A percentile compares a stretch with the other conserved stretches of the same genome.
Conservation (phyloP, 2,113 vertebrate species). For the Lucifuga dentata region DNA sequence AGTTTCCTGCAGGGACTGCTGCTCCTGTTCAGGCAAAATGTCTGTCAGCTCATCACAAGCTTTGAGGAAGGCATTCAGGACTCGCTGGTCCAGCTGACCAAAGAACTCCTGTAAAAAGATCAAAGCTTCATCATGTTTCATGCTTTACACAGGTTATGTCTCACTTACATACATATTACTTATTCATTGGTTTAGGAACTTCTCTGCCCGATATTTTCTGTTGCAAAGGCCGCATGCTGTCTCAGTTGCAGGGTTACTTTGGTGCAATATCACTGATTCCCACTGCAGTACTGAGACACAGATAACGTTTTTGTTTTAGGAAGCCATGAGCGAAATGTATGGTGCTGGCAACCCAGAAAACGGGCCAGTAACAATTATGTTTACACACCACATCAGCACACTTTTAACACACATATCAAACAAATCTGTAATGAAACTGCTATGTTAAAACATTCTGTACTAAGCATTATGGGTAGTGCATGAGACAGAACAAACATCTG, state of each 20-base stretch:
- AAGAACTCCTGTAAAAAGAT: conserved; percentile 90
- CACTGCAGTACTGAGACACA: neutral
- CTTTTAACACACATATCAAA: too few species aligned
- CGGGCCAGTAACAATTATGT: neutral
- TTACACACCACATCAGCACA: neutral
- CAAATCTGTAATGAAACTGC: neutral
- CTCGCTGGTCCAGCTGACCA: conserved; percentile 92
- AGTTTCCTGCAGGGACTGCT: conserved; percentile 93
- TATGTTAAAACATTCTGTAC: neutral
- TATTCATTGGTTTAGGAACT: neutral
- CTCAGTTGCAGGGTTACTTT: too few species aligned
- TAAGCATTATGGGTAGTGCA: too few species aligned
- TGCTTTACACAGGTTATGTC: neutral
- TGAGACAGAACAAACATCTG: too few species aligned
- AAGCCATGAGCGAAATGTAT: too few species aligned
- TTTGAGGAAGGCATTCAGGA: conserved; percentile 94
- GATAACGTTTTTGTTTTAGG: too few species aligned
- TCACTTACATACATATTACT: neutral
- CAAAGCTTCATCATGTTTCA: neutral
- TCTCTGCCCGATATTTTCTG: neutral
- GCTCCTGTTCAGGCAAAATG: conserved; percentile 95
- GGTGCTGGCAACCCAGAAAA: too few species aligned
- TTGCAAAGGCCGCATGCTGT: too few species aligned
- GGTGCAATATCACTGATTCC: too few species aligned
- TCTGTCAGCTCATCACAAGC: conserved; percentile 98